Percentiles rank a stretch among this genome's conserved stretches.
These are phyloP conservation scores for Catocala nupta DNA, from an alignment of 2,888 invertebrate genomes.

Conservation along the genomic window DNA sequence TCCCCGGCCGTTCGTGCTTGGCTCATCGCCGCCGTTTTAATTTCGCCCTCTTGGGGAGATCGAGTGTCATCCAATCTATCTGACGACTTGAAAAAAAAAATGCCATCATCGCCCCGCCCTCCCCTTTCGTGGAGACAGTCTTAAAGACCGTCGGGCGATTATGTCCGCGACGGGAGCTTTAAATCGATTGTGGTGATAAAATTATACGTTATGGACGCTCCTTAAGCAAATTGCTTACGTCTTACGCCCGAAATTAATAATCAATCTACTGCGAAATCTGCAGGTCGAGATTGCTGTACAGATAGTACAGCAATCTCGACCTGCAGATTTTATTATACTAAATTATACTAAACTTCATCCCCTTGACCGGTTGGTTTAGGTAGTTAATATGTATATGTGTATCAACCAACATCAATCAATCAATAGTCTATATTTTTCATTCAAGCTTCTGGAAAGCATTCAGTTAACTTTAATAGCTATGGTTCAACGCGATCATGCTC, in stretches of 20 bases:
- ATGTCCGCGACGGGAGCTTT: conserved; percentile 74
- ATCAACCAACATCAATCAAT: too few relatives aligned
- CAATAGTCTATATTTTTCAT: too few relatives aligned
- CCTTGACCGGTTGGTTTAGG: too few relatives aligned
- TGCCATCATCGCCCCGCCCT: conserved; percentile 58
- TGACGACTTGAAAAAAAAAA: conserved; percentile 79
- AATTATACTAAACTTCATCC: background rate
- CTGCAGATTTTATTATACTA: too few relatives aligned
- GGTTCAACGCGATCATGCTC: too few relatives aligned
- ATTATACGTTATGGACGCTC: conserved; percentile 30
- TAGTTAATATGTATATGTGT: too few relatives aligned
- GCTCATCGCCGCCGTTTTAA: conserved; percentile 86
- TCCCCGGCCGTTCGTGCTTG: conserved; percentile 80
- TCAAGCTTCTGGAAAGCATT: too few relatives aligned
- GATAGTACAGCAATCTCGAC: too few relatives aligned
- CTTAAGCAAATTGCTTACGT: background rate
- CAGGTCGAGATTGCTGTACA: too few relatives aligned
- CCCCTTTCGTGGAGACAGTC: conserved; percentile 51
- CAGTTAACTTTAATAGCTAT: too few relatives aligned
- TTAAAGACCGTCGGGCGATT: conserved; percentile 72
- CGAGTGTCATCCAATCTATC: conserved; percentile 87
- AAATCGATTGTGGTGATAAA: conserved; percentile 62
- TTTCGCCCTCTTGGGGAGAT: conserved; percentile 85
- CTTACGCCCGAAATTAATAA: too few relatives aligned
- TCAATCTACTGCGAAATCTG: too few relatives aligned